A percentile compares a stretch with the other conserved stretches of the same genome.
These are phyloP conservation scores for Megalops atlanticus DNA, from an alignment of 2,113 vertebrate species.

Conservation along the genomic window DNA sequence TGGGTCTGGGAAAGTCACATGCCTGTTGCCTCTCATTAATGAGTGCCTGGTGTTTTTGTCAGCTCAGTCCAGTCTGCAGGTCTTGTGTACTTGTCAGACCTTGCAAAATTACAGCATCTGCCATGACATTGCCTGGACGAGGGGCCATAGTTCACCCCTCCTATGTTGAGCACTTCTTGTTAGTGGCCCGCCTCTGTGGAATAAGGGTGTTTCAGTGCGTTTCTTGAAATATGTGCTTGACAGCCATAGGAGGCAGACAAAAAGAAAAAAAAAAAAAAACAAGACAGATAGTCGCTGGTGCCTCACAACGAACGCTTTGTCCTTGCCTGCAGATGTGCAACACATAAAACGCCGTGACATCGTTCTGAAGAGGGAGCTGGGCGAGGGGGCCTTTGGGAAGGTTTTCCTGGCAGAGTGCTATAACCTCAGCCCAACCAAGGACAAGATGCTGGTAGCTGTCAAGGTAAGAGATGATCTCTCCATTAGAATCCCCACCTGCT, in stretches of 20 bases:
- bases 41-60: background rate
- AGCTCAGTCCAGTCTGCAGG: background rate
- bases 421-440: slow-evolving; percentile 94
- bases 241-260: background rate
- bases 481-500: slow-evolving; percentile 34
- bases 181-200: background rate
- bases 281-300: background rate
- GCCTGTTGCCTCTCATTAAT: background rate
- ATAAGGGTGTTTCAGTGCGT: background rate
- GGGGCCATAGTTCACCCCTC: background rate
- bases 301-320: slow-evolving; percentile 9
- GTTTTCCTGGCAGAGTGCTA: slow-evolving; percentile 98
- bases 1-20: background rate
- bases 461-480: slow-evolving; percentile 71
- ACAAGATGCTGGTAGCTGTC: slow-evolving; percentile 96
- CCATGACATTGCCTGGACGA: background rate
- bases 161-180: slow-evolving; percentile 3
- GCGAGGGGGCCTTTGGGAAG: slow-evolving; percentile 98
- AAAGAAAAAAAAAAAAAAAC: too few species aligned
- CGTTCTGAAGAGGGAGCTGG: slow-evolving; percentile 94
- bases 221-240: background rate
- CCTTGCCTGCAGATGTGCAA: slow-evolving; percentile 82
- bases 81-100: background rate
- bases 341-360: slow-evolving; percentile 97
- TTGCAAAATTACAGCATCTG: background rate